Conservation (phyloP, 2,797 vertebrate genomes). For the Pteronotus mesoamericanus region DNA sequence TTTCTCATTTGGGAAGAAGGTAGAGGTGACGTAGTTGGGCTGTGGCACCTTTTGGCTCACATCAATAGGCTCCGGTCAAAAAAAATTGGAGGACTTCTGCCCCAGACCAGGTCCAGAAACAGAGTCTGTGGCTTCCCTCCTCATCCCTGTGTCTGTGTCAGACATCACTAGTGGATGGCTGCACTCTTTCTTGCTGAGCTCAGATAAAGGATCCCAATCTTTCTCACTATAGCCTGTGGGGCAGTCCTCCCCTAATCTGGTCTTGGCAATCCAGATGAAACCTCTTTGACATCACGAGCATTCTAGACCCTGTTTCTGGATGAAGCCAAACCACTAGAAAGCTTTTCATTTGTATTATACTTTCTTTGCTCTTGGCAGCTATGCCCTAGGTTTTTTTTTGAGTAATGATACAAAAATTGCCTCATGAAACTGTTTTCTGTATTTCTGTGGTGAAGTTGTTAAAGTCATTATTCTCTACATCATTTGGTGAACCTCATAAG, state of each 20-base stretch:
- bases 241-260: background rate
- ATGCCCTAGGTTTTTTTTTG: background rate
- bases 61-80: background rate
- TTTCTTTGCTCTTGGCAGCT: conserved; percentile 2
- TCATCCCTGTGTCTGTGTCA: background rate
- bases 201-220: background rate
- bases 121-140: background rate
- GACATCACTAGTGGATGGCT: background rate
- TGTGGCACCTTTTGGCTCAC: background rate
- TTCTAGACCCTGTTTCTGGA: background rate
- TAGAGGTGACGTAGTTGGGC: background rate
- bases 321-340: background rate
- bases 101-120: background rate
- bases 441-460: background rate
- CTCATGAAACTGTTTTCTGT: background rate
- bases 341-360: background rate
- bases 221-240: background rate
- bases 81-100: background rate
- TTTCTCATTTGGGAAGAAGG: background rate
- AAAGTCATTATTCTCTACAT: background rate
- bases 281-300: background rate
- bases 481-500: background rate
- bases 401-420: conserved; percentile 25
- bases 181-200: background rate
- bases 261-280: background rate